A percentile compares a stretch with the other conserved stretches of the same genome.
Conservation (phyloP, 1,140 invertebrate species). For the Luehdorfia chinensis region DNA sequence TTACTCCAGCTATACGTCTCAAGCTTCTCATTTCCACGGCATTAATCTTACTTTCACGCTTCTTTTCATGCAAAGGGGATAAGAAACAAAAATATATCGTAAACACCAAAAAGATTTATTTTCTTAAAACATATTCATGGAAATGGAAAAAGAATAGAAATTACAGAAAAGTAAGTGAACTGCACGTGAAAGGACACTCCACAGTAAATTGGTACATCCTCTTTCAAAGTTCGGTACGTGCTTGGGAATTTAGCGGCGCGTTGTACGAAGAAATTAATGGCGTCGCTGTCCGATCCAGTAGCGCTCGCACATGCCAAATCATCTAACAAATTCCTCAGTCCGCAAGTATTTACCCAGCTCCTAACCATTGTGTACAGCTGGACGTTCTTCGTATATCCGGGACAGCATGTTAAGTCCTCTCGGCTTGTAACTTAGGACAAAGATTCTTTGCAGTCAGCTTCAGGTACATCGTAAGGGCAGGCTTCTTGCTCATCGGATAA, state of each 20-base stretch:
- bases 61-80: no score
- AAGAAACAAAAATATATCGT: no score
- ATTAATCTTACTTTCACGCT: no score
- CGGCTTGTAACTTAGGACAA: not conserved
- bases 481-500: not conserved
- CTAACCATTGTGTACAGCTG: not conserved
- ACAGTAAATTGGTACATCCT: no score
- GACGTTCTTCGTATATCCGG: not conserved
- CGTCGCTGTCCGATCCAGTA: not conserved
- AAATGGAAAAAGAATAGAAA: no score
- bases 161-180: no score
- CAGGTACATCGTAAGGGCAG: conserved; percentile 1
- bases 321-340: not conserved
- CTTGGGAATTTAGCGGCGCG: not conserved
- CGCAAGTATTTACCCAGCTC: not conserved
- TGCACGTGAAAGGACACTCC: no score
- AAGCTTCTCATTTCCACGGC: no score
- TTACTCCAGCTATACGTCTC: no score
- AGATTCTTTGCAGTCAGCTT: not conserved
- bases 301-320: not conserved
- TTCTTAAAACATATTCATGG: no score
- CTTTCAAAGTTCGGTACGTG: no score
- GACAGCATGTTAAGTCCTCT: not conserved
- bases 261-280: not conserved
- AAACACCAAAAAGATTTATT: no score